phyloP scores from a whole-genome alignment of 2,797 vertebrate genomes.

The Enteromius argenteus region DNA sequence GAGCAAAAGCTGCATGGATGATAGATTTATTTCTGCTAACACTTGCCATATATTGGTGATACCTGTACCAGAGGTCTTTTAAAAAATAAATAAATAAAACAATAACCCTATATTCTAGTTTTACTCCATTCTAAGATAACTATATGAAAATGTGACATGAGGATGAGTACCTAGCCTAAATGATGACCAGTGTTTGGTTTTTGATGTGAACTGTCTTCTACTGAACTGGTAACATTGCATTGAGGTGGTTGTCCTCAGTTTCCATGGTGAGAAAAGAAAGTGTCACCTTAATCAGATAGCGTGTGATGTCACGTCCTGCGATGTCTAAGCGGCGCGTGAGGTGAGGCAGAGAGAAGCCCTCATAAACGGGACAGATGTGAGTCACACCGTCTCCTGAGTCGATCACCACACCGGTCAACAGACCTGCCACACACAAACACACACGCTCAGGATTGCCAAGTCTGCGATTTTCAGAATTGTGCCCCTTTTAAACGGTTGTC shows the following conservation, averaged over 20 bases:
- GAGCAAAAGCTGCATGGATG: conserved; percentile 75
- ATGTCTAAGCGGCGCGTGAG: conserved; percentile 83
- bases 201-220: background rate
- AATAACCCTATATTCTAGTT: background rate
- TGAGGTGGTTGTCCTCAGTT: background rate
- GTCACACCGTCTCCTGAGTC: conserved; percentile 84
- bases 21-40: background rate
- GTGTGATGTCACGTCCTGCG: conserved; percentile 84
- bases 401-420: conserved; percentile 81
- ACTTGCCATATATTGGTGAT: background rate
- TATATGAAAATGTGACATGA: background rate
- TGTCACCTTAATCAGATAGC: conserved; percentile 82
- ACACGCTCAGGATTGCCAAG: background rate
- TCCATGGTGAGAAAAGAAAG: background rate
- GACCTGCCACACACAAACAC: conserved; percentile 66
- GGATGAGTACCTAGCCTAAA: background rate
- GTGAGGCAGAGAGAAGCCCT: conserved; percentile 82
- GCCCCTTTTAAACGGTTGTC: background rate
- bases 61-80: background rate
- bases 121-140: background rate
- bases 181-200: background rate
- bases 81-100: background rate
- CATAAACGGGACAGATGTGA: conserved; percentile 84
- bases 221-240: background rate
- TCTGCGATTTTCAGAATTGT: accelerated